Base-by-base conservation (phyloP, 1,140 invertebrate genomes). In the Brachystomella parvula region DNA sequence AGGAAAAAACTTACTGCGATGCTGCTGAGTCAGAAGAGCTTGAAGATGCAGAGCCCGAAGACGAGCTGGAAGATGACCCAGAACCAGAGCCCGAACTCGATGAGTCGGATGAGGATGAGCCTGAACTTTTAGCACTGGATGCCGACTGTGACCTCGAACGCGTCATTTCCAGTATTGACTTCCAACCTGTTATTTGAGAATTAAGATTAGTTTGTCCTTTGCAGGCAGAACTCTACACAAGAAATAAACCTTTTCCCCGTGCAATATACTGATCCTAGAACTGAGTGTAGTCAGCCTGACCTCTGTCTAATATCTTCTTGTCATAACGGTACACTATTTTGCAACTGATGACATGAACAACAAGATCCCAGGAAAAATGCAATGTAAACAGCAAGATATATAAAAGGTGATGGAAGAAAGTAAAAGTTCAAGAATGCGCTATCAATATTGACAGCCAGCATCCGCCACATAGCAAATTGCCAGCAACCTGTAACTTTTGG, bases 1-100 rank as follows among this genome's bases (percentile, higher is more conserved):
- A n/a, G n/a, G n/a, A n/a, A n/a, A n/a, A 26, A 17, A 24, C 49
- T 53, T 53, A 53, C 49, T 53, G 49, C 12, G 57, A 59, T 29
- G 24, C 57, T 59, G 26, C 57, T 2, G 57, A 29, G 12, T 59
- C 57, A 9, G 57, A 59, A 59, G 57, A 59, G 24, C 49, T 24
- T 3, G 57, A 29, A 29, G 49, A 53, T 15, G 24, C 57, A 17
- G 57, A 59, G 6, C 57, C 57, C 30, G 57, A 59, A 28, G 26
- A 29, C 30, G 57, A 59, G 26, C 6, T 6, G 26, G 57, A 59
- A 12, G 57, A 59, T 31, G 57, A 59, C 57, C 26, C 26, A 59
- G 57, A 29, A 24, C 3, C 3, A 32, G 57, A 44, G n/a, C n/a
- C n/a, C n/a, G n/a, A n/a, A n/a, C n/a, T n/a, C n/a, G n/a, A 53